Percentiles rank a stretch among this genome's conserved stretches.
Conservation (phyloP, 2,888 invertebrate genomes). For the Prosopocoilus inquinatus region DNA sequence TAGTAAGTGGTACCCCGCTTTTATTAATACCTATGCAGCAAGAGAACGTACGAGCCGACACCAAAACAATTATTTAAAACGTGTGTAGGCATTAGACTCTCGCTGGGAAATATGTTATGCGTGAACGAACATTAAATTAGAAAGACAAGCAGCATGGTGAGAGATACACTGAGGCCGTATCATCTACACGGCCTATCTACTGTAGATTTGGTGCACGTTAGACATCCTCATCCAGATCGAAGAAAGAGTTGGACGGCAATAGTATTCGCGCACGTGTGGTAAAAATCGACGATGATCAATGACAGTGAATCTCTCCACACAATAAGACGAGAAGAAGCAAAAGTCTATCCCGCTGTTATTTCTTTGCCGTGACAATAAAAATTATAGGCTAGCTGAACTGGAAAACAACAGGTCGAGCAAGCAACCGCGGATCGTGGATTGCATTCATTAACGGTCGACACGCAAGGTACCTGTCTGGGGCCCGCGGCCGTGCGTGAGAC, state of each 20-base stretch:
- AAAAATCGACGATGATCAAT: constrained; percentile 42
- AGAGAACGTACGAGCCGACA: constrained; percentile 33
- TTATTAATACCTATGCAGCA: constrained; percentile 25
- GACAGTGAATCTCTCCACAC: constrained; percentile 45
- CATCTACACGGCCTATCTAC: constrained; percentile 31
- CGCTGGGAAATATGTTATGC: constrained; percentile 45
- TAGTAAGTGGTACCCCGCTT: constrained; percentile 18
- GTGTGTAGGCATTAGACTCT: constrained; percentile 46
- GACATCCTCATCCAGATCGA: constrained; percentile 9
- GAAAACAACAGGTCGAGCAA: constrained; percentile 59
- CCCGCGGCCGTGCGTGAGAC: constrained; percentile 35
- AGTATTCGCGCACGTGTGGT: constrained; percentile 26
- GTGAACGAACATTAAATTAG: constrained; percentile 47
- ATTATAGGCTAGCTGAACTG: constrained; percentile 62
- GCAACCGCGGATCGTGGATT: constrained; percentile 55
- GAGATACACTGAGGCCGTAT: constrained; percentile 37
- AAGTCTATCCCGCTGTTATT: constrained; percentile 56
- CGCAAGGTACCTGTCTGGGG: constrained; percentile 46
- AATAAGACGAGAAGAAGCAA: constrained; percentile 42
- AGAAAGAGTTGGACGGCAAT: constrained; percentile 18
- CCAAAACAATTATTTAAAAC: constrained; percentile 46
- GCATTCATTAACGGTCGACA: constrained; percentile 59
- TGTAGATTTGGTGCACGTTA: constrained; percentile 25
- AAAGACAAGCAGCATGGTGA: constrained; percentile 45
- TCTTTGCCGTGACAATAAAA: constrained; percentile 61